Evolutionary conservation across 2,888 invertebrate genomes (phyloP), one percentile per base, ranked within the genome.

Genomic region (Saturnia pavonia): DNA sequence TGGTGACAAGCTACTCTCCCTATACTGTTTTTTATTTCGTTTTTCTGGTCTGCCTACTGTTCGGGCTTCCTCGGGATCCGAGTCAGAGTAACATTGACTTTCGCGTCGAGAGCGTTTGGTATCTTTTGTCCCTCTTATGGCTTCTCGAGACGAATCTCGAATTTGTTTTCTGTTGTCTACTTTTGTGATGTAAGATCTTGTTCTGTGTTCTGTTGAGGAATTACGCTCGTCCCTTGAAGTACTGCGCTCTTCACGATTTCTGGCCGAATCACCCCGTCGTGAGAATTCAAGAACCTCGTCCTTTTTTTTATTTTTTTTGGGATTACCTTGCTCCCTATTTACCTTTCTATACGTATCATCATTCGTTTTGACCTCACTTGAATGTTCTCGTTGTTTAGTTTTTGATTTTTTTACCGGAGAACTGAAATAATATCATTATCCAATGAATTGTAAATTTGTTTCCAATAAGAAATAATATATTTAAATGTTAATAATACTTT

Each of bases 251-350:
- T 77, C 88, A 73, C 82, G 93, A 79, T 82, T 83, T 78, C 77
- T 85, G 73, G 67, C 71, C 6, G 80, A 72, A 12, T 87, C 85
- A 42, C 75, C 77, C 63, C 82, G 82, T 60, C 85, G 80, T 4
- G 82, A 74, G 54, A 80, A 83, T 0, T 65, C 25, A 16, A 77
- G 72, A 9, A 74, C 72, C 27, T 89, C 90, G 2, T 86, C 82
- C 9, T 84, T 81, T 73, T 91, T 94, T 72, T 94, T 94, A 76
- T 92, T 88, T 78, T 89, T 93, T 71, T 77, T 83, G 66, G 86
- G 86, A 43, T 92, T 94, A 72, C 93, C 94, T 76, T 89, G 93
- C 63, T 90, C 92, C 71, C 88, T 87, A 9, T 94, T 92, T 65
- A 89, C 88, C 70, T 89, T 94, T 77, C 90, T 93, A 75, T 81